These are phyloP conservation scores for Urechis unicinctus DNA, from an alignment of 2,888 invertebrate species.

Conservation along the genomic window DNA sequence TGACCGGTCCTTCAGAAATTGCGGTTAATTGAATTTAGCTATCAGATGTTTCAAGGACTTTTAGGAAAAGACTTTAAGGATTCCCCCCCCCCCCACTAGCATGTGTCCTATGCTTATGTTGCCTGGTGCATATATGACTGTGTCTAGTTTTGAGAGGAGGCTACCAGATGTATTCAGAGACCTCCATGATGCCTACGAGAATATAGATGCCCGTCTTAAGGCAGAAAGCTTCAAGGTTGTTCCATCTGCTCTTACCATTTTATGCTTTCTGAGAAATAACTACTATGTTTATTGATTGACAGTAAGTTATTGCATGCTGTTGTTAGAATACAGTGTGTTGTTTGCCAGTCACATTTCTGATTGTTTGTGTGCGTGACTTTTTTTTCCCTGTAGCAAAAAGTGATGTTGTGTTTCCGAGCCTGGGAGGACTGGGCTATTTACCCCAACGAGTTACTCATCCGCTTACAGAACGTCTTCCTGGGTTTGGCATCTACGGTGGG, in stretches of 20 bases:
- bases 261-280: not conserved
- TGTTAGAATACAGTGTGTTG: not conserved
- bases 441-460: constrained; percentile 82
- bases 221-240: constrained; percentile 86
- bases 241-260: not conserved
- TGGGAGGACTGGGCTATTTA: constrained; percentile 99
- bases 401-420: constrained; percentile 82
- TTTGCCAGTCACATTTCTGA: not conserved
- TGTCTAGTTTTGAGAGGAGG: constrained; percentile 79
- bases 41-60: no score
- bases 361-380: not conserved
- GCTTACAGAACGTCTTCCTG: constrained; percentile 81
- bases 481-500: no score
- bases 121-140: no score
- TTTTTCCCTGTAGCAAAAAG: constrained; percentile 55
- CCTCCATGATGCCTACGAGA: constrained; percentile 66
- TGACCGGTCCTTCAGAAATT: no score
- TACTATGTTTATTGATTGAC: not conserved
- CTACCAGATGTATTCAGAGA: constrained; percentile 71
- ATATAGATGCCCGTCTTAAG: constrained; percentile 75
- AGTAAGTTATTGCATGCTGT: no score
- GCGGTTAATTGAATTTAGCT: no score
- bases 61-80: no score
- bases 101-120: no score
- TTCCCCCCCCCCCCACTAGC: no score